Base-by-base conservation (phyloP, 2,113 vertebrate species). In the Gadus chalcogrammus region DNA sequence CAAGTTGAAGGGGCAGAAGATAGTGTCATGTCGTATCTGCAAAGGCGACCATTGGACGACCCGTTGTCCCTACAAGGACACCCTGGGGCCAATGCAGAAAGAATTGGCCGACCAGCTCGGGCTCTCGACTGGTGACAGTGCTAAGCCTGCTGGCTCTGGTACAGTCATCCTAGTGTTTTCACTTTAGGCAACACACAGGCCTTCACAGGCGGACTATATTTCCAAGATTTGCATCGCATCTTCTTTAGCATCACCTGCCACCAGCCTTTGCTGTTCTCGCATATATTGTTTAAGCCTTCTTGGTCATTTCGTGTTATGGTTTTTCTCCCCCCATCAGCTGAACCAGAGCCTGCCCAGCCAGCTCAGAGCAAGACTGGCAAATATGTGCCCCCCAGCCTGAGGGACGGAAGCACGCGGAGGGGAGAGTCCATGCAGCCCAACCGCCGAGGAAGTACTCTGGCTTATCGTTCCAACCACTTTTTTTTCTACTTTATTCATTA, bases 31-130 rank as follows among this genome's bases (percentile, higher is more conserved):
- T 79, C 93, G 97, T 48, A 99, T 99, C 83, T 99, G 97, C 84
- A 99, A 98, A 80, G 97, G 96, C 0, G 97, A 99, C 89, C 97
- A 99, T 77, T 99, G 97, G 97, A 99, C 97, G 72, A 99, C 97
- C 7, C 94, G 96, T 63, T 98, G 97, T 64, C 96, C 97, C 0
- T 98, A 98, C 88, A 98, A 98, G 84, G 97, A 98, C 89, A 98
- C 97, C 0, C 81, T 98, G 87, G 97, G 97, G 0, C 97, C 97
- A 1, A 98, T 98, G 97, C 97, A 98, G 92, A 98, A 98, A 90
- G 97, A 98, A 78, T 80, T 98, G 87, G 97, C 97, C 0, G 97
- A 98, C 71, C 97, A 98, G 89, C 82, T 98, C 53, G 97, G 97
- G 0, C 88, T 98, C 42, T 93, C 95, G 71, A 97, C 97, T 0